Evolutionary conservation across 2,797 vertebrate genomes (phyloP), one percentile per base, ranked within the genome.

Genomic region (Periophthalmus magnuspinnatus): DNA sequence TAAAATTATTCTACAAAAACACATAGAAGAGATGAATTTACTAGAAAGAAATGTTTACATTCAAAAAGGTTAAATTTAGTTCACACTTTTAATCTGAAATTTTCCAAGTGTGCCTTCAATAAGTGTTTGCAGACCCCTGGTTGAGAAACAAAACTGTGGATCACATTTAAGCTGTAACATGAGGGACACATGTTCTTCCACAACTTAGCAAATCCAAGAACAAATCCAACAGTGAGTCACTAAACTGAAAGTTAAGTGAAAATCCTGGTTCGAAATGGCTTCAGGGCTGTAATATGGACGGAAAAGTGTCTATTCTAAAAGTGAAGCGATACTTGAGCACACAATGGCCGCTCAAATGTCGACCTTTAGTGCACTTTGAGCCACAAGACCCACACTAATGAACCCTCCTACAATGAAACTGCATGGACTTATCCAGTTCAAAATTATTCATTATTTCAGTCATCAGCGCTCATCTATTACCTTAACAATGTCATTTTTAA

Each of bases 351-450:
- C 60, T 45, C 60, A 41, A 62, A 62, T 62, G 36, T 41, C 36
- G n/a, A 61, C 36, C 60, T 62, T 62, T 62, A 62, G 60, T 62
- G 60, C 60, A 62, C 36, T 62, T 41, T 62, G 9, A 22, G 36
- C 33, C 57, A 34, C 57, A 8, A 34, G 9, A 61, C 10, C 19
- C 19, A 45, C 16, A 34, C 60, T 62, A 62, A 62, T 62, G 36
- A 62, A 41, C n/a, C 6, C n/a, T 62, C 41, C 60, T 17, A 24
- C 60, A 62, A 41, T 14, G 59, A 34, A 10, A 14, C 21, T 14
- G 22, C 41, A 21, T 45, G 21, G 36, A 22, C 5, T 14, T 14
- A 41, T 16, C n/a, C n/a, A 22, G 52, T n/a, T 55, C 10, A 55
- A 11, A 10, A 55, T 11, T 22, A 22, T 11, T 50, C 54, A 55